Conservation (phyloP, 2,797 vertebrate genomes). For the Platyrinchus mystaceus region DNA sequence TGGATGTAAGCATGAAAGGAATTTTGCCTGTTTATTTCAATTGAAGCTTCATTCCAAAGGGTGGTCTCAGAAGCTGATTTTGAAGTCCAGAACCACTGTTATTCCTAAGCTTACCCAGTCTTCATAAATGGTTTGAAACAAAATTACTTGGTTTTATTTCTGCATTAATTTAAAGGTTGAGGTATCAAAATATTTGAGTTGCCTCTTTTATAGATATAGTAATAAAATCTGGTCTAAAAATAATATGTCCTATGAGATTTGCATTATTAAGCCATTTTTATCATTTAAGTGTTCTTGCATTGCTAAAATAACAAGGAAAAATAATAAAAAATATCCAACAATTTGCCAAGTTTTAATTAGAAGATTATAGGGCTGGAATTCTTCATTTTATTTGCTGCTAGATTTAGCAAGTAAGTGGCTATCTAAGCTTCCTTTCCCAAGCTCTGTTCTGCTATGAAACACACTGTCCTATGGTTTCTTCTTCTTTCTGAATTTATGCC, state of each 20-base stretch:
- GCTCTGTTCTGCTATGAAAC: neutral
- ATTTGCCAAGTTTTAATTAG: neutral
- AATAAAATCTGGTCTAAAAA: slow-evolving; percentile 11
- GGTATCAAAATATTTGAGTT: slow-evolving; percentile 37
- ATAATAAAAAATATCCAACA: neutral
- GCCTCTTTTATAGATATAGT: neutral
- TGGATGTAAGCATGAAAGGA: neutral
- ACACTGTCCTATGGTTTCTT: neutral
- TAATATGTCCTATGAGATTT: neutral
- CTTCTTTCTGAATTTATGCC: neutral
- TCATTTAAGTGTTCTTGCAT: neutral
- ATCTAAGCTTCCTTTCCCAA: slow-evolving; percentile 16
- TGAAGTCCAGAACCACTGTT: neutral
- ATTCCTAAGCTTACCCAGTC: neutral
- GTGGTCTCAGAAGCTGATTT: neutral
- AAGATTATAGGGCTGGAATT: neutral
- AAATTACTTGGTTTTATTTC: neutral
- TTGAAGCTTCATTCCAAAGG: neutral
- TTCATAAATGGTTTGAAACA: neutral
- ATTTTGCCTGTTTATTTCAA: neutral
- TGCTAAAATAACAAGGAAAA: slow-evolving; percentile 5
- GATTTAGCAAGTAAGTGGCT: slow-evolving; percentile 3
- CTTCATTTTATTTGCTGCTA: neutral
- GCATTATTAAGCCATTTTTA: neutral
- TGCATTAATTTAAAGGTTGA: neutral